phyloP scores from a whole-genome alignment of 2,113 vertebrate genomes.

The Electrona antarctica region DNA sequence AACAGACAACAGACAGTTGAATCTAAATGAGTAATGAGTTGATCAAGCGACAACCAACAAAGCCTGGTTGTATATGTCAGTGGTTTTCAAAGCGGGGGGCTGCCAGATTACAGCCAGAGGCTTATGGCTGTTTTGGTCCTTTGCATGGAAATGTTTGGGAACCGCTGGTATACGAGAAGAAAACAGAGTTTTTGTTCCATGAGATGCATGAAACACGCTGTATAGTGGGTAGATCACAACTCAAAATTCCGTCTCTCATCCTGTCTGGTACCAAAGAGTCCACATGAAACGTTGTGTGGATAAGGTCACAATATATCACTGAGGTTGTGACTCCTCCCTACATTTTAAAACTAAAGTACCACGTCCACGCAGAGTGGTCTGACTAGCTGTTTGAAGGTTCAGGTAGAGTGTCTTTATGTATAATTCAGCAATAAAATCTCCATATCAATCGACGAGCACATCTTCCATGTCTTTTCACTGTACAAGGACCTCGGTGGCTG shows the following conservation, averaged over 20 bases:
- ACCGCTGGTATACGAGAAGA: too few relatives aligned
- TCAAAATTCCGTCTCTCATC: neutral
- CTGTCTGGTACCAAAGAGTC: neutral
- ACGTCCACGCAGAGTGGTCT: neutral
- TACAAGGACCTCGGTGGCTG: slow-evolving; percentile 15
- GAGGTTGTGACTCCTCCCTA: neutral
- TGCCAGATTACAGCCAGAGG: neutral
- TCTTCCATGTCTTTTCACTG: slow-evolving; percentile 13
- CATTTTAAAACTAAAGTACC: slow-evolving; percentile 30
- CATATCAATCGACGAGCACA: slow-evolving; percentile 19
- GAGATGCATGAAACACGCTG: too few relatives aligned
- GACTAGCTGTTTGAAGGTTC: slow-evolving; percentile 18
- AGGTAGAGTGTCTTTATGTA: slow-evolving; percentile 32
- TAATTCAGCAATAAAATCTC: slow-evolving; percentile 37
- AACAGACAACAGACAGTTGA: slow-evolving; percentile 30
- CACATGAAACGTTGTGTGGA: neutral
- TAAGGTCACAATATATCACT: neutral
- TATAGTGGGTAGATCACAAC: too few relatives aligned
- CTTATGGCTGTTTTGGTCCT: too few relatives aligned
- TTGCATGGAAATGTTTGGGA: too few relatives aligned
- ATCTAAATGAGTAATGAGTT: too few relatives aligned
- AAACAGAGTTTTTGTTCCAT: too few relatives aligned
- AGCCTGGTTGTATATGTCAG: slow-evolving; percentile 16
- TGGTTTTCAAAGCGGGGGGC: slow-evolving; percentile 7
- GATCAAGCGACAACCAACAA: neutral